Evolutionary conservation across 53 echinoderm and acorn worm species (phyloP).

Genomic region (Luidia sarsii): DNA sequence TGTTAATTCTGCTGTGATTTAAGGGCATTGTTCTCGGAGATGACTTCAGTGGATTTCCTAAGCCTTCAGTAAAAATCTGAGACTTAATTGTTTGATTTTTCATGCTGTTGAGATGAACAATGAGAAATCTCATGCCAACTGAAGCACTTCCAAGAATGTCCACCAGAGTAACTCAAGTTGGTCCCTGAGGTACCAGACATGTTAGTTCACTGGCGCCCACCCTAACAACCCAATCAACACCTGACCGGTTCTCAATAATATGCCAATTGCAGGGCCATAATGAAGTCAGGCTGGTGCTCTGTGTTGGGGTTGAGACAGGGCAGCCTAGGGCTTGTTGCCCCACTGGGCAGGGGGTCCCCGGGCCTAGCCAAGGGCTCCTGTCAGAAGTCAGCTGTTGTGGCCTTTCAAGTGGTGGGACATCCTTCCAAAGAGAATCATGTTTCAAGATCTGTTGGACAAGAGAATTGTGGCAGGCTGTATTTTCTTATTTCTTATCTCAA

Average conservation of each 20-base stretch:
- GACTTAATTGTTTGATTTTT: no score
- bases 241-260: slow-evolving; percentile 31
- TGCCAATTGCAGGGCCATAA: slow-evolving; percentile 21
- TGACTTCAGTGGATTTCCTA: no score
- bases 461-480: no score
- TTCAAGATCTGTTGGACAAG: no score
- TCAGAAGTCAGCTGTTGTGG: slow-evolving; percentile 29
- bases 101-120: no score
- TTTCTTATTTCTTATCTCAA: no score
- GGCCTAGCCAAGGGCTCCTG: not conserved
- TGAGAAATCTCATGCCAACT: no score
- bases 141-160: not conserved
- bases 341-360: slow-evolving; percentile 2
- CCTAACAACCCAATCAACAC: slow-evolving; percentile 53
- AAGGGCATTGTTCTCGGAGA: no score
- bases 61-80: no score
- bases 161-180: not conserved
- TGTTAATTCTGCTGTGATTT: no score
- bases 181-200: slow-evolving; percentile 42
- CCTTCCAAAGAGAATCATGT: not conserved
- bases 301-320: not conserved
- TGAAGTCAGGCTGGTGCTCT: slow-evolving; percentile 35
- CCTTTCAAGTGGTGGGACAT: not conserved
- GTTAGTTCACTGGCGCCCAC: not conserved
- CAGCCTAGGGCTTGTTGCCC: not conserved